Conservation (phyloP, 1,140 invertebrate species). For the Anthonomus grandis region DNA sequence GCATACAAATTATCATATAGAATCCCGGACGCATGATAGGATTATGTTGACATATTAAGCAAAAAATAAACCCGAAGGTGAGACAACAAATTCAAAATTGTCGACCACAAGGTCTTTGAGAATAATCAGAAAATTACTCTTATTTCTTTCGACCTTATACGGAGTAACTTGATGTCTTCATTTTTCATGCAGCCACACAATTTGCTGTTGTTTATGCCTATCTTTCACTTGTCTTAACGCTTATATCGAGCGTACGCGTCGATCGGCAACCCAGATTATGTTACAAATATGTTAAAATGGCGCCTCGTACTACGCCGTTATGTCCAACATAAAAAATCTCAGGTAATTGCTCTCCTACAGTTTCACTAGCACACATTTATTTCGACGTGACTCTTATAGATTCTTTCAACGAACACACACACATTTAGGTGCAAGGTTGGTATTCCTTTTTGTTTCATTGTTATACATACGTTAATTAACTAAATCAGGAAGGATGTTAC, state of each 20-base stretch:
- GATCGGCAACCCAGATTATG: conserved; percentile 3
- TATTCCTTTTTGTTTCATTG: too few species aligned
- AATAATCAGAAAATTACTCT: conserved; percentile 24
- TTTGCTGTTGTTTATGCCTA: conserved; percentile 13
- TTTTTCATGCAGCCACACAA: conserved; percentile 12
- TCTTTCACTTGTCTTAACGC: not conserved
- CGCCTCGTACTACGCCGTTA: conserved; percentile 1
- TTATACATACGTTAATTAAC: too few species aligned
- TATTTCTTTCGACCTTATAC: conserved; percentile 9
- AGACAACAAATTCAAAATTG: conserved; percentile 14
- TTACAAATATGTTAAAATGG: conserved; percentile 2
- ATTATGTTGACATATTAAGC: too few species aligned
- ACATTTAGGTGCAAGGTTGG: too few species aligned
- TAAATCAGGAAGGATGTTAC: too few species aligned
- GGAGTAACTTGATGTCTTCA: conserved; percentile 13
- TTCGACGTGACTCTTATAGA: too few species aligned
- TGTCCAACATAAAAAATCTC: not conserved
- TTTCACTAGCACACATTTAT: too few species aligned
- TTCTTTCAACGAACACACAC: too few species aligned
- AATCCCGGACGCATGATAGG: too few species aligned
- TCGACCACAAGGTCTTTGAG: conserved; percentile 16
- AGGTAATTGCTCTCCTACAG: too few species aligned
- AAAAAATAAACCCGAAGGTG: conserved; percentile 3
- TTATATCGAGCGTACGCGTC: not conserved
- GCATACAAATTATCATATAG: too few species aligned